These are phyloP conservation scores for Aproaerema taeniolella DNA, from an alignment of 2,888 invertebrate species.

Conservation along the genomic window DNA sequence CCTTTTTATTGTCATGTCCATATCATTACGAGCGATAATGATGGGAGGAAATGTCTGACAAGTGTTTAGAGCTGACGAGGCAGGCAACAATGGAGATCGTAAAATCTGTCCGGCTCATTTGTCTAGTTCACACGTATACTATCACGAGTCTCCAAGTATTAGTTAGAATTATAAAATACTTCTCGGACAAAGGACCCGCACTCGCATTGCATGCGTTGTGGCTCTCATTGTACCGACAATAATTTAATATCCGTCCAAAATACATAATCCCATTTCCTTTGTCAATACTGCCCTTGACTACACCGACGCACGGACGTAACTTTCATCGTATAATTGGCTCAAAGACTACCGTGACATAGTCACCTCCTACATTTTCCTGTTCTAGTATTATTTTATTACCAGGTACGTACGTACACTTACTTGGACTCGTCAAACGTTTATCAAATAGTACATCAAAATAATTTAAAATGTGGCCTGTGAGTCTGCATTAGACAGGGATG, in stretches of 20 bases:
- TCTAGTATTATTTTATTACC: too few species aligned
- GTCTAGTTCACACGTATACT: slow-evolving; percentile 15
- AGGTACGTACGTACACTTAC: background rate
- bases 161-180: slow-evolving; percentile 21
- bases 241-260: slow-evolving; percentile 74
- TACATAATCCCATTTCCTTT: slow-evolving; percentile 54
- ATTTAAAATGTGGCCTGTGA: too few species aligned
- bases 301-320: slow-evolving; percentile 26
- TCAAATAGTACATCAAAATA: too few species aligned
- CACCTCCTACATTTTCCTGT: too few species aligned
- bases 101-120: background rate
- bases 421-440: background rate
- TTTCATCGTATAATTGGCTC: slow-evolving; percentile 19
- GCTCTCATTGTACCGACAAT: slow-evolving; percentile 47
- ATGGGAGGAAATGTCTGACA: slow-evolving; percentile 37
- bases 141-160: slow-evolving; percentile 28
- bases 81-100: slow-evolving; percentile 3
- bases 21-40: slow-evolving; percentile 11
- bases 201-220: slow-evolving; percentile 46
- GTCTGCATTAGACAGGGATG: too few species aligned
- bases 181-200: slow-evolving; percentile 60
- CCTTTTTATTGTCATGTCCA: slow-evolving; percentile 37
- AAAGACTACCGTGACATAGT: slow-evolving; percentile 3
- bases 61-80: slow-evolving; percentile 21
- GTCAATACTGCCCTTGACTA: slow-evolving; percentile 40